A percentile compares a stretch with the other conserved stretches of the same genome.
These are phyloP conservation scores for Apeira syringaria DNA, from an alignment of 2,888 invertebrate genomes.

Conservation along the genomic window DNA sequence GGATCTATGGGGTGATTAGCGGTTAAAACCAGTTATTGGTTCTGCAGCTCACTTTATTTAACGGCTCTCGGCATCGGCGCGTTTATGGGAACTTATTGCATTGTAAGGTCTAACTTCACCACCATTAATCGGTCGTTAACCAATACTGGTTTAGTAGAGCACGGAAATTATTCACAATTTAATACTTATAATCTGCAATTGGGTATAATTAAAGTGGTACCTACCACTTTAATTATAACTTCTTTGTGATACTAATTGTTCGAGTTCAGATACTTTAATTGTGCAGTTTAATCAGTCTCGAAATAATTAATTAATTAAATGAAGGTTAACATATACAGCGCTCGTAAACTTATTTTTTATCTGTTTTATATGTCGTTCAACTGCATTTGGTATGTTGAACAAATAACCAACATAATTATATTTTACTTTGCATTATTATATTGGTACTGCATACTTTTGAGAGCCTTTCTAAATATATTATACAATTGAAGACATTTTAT, in stretches of 20 bases:
- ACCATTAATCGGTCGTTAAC: slow-evolving; percentile 9
- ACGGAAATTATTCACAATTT: slow-evolving; percentile 29
- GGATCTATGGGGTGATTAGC: slow-evolving; percentile 57
- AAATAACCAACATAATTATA: too few relatives aligned
- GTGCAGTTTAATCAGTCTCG: slow-evolving; percentile 8
- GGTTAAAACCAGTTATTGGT: slow-evolving; percentile 68
- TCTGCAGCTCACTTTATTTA: slow-evolving; percentile 53
- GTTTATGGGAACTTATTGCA: slow-evolving; percentile 57
- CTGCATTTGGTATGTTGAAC: too few relatives aligned
- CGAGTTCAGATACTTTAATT: slow-evolving; percentile 1
- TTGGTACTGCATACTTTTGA: too few relatives aligned
- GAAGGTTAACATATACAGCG: background rate
- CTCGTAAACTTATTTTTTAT: background rate
- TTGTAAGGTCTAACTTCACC: slow-evolving; percentile 36
- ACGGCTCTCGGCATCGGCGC: slow-evolving; percentile 40
- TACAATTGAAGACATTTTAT: too few relatives aligned
- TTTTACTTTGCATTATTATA: too few relatives aligned
- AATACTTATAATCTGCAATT: slow-evolving; percentile 18
- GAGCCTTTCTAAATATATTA: too few relatives aligned
- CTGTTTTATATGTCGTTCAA: background rate
- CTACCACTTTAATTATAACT: too few relatives aligned
- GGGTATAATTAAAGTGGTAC: slow-evolving; percentile 7
- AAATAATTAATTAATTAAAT: slow-evolving; percentile 9
- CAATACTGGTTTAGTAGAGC: slow-evolving; percentile 36
- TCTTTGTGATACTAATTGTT: slow-evolving; percentile 10